Percentiles rank a stretch among this genome's conserved stretches.
Evolutionary conservation across 2,797 vertebrate species (phyloP).

Genomic region (Acridotheres tristis): DNA sequence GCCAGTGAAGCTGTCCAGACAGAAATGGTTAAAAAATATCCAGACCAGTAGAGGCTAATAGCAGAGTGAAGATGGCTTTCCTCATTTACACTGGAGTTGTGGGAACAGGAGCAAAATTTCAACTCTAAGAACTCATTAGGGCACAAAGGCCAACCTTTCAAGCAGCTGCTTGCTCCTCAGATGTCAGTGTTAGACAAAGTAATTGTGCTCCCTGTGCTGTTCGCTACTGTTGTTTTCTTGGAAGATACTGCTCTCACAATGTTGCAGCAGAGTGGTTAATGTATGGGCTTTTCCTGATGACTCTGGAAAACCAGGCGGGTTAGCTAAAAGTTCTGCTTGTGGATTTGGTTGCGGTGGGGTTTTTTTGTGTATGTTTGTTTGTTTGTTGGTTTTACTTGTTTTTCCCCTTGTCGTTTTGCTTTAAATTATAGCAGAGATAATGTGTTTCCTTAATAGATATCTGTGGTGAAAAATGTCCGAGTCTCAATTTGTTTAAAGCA

Average conservation of each 20-base stretch:
- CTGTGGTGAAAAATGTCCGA: background rate
- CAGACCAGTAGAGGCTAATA: background rate
- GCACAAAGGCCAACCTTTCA: background rate
- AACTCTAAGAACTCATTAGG: background rate
- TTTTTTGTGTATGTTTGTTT: background rate
- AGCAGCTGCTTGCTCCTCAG: background rate
- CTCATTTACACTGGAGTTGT: background rate
- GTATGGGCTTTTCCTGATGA: background rate
- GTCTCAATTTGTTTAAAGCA: background rate
- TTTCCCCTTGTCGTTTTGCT: background rate
- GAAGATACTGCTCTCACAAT: background rate
- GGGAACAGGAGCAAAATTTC: constrained; percentile 2
- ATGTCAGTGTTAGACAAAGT: background rate
- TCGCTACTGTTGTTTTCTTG: background rate
- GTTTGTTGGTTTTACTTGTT: background rate
- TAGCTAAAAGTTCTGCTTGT: background rate
- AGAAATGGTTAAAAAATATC: constrained; percentile 23
- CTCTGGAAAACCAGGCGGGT: background rate
- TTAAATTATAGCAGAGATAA: background rate
- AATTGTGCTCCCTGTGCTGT: background rate
- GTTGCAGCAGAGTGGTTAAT: background rate
- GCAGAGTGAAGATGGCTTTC: background rate
- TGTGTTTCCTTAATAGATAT: background rate
- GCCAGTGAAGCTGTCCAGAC: background rate
- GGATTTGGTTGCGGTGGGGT: fast-evolving